Evolutionary conservation across 2,797 vertebrate species (phyloP), one percentile per base, ranked within the genome.

Genomic region (Babyrousa celebensis): DNA sequence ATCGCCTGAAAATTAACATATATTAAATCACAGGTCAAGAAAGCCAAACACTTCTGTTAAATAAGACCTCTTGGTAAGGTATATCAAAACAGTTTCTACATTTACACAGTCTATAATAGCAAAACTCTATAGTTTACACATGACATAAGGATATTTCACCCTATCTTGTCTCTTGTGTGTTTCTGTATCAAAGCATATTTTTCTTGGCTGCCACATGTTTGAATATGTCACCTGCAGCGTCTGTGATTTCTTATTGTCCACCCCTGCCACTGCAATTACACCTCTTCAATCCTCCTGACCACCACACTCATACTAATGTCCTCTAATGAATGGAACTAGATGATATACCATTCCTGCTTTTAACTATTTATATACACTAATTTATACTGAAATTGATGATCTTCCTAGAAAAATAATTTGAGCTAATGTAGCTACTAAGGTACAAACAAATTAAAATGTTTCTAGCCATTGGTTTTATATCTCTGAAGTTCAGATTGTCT

Each of bases 21-120:
- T 87, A n/a, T 72, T 71, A 80, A 83, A 52, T n/a, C 8, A 68
- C 27, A 29, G 29, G 25, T 62, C 36, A 89, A 89, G 6, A 12
- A 83, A 54, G 36, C 20, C 40, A 87, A 80, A 92, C 27, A n/a
- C 56, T n/a, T 88, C 75, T 88, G 12, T 75, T 84, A 58, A 79
- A 89, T 16, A 85, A 27, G 36, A 82, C 8, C 36, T 83, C 16
- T 77, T 43, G 4, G 29, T 63, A 68, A 84, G 20, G 3, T 82
- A n/a, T 75, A 63, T 63, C 21, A 67, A 91, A 68, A 90, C 6
- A 80, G 32, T 36, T 85, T 8, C 21, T 78, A n/a, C 68, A 4
- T 83, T 93, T 79, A 95, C 2, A 86, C 10, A 94, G 86, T 87
- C 6, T 56, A 27, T 65, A 52, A 29, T 25, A 83, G 15, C 2